Conservation (phyloP, 2,113 vertebrate genomes). For the Limnothrissa miodon region DNA sequence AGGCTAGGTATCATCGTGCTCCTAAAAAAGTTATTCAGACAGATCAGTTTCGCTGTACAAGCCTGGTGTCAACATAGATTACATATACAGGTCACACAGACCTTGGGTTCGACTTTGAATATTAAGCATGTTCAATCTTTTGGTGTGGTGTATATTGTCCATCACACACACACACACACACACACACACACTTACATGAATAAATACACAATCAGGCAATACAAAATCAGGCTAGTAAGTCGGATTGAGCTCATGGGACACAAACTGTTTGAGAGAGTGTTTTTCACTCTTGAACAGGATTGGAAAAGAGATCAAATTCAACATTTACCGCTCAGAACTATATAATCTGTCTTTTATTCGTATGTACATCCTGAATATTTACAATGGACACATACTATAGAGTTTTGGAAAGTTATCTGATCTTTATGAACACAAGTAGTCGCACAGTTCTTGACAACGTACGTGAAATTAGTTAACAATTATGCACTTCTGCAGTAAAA, state of each 20-base stretch:
- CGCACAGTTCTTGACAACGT: too few relatives aligned
- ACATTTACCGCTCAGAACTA: not conserved
- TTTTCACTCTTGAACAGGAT: not conserved
- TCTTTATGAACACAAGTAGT: not conserved
- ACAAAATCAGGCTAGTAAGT: too few relatives aligned
- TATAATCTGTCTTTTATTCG: not conserved
- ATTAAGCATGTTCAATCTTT: too few relatives aligned
- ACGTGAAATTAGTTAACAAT: too few relatives aligned
- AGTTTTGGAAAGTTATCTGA: not conserved
- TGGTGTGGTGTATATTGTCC: not conserved
- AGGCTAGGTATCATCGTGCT: not conserved
- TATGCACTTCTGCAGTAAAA: too few relatives aligned
- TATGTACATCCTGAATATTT: not conserved
- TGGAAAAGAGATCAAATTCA: conserved; percentile 1
- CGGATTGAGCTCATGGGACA: too few relatives aligned
- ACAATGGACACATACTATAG: not conserved
- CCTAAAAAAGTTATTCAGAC: not conserved
- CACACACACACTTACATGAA: not conserved
- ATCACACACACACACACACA: not conserved
- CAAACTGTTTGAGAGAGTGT: not conserved
- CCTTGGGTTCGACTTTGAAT: too few relatives aligned
- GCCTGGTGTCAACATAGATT: not conserved
- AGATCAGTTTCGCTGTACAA: not conserved
- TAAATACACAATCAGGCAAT: not conserved
- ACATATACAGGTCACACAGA: not conserved